Conservation (phyloP, 1,140 invertebrate genomes). For the Brachionus asplanchnoidis region DNA sequence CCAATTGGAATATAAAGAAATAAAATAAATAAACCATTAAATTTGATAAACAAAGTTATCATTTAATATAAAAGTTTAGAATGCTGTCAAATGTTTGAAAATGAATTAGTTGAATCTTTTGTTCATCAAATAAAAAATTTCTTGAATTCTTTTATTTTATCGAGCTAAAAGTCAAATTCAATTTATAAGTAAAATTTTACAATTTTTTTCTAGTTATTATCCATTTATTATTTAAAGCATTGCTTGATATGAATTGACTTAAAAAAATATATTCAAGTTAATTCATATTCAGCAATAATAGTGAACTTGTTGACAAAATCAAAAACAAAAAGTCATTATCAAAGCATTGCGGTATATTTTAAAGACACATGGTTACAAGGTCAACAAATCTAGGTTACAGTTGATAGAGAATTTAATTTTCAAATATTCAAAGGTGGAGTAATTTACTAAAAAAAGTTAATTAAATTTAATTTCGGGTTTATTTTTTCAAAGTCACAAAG, state of each 20-base stretch:
- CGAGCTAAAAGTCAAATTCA: too few relatives aligned
- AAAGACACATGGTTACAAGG: neutral
- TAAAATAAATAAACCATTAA: constrained; percentile 1
- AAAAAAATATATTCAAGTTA: neutral
- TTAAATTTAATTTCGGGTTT: neutral
- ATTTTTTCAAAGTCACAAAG: neutral
- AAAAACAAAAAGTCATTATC: neutral
- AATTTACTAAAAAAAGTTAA: neutral
- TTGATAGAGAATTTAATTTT: neutral
- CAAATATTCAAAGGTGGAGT: neutral
- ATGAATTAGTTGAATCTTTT: neutral
- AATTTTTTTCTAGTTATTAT: neutral
- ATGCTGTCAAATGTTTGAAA: neutral
- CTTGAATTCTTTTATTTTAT: too few relatives aligned
- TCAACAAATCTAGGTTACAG: neutral
- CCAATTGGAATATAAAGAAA: neutral
- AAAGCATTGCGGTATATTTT: neutral
- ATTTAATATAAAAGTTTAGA: neutral
- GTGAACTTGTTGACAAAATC: neutral
- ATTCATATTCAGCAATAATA: neutral
- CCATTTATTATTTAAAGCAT: too few relatives aligned
- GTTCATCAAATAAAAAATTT: neutral
- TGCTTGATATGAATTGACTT: too few relatives aligned
- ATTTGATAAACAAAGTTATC: neutral
- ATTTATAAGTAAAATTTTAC: too few relatives aligned